phyloP scores from a whole-genome alignment of 1,140 invertebrate species.

The Himalopsyche phryganea region DNA sequence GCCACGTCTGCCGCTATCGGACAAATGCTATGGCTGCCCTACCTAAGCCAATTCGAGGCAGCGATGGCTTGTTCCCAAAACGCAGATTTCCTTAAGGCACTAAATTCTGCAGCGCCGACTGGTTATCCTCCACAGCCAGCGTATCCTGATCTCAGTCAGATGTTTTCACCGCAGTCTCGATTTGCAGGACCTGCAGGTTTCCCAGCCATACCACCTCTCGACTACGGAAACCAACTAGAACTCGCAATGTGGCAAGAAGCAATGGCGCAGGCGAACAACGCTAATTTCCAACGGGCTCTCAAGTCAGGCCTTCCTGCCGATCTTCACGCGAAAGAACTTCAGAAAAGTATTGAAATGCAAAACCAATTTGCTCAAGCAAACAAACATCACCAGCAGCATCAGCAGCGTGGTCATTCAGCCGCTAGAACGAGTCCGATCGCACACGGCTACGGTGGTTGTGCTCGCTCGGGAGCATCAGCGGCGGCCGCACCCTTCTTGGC shows the following conservation, averaged over 20 bases:
- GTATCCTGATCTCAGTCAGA: constrained; percentile 51
- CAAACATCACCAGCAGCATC: constrained; percentile 43
- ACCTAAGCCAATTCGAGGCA: constrained; percentile 59
- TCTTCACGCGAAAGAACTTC: constrained; percentile 41
- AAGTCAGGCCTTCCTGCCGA: constrained; percentile 36
- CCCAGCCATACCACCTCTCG: constrained; percentile 49
- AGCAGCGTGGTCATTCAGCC: constrained; percentile 33
- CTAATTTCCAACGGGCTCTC: constrained; percentile 42
- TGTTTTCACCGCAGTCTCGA: constrained; percentile 45
- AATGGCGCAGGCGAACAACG: constrained; percentile 51
- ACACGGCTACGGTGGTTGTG: constrained; percentile 21
- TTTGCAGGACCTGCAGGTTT: constrained; percentile 47
- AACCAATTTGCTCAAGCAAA: constrained; percentile 49
- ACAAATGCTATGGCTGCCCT: constrained; percentile 68
- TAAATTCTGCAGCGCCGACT: constrained; percentile 44
- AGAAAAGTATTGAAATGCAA: constrained; percentile 44
- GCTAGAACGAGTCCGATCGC: constrained; percentile 29
- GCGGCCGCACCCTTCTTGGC: not conserved
- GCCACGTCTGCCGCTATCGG: constrained; percentile 64
- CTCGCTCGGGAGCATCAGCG: constrained; percentile 7
- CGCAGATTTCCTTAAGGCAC: constrained; percentile 49
- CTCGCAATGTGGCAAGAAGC: constrained; percentile 66
- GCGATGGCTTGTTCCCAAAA: constrained; percentile 50
- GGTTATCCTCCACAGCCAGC: constrained; percentile 43
- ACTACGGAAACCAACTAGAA: constrained; percentile 60